Evolutionary conservation across 2,797 vertebrate species (phyloP).

Genomic region (Falco concolor): DNA sequence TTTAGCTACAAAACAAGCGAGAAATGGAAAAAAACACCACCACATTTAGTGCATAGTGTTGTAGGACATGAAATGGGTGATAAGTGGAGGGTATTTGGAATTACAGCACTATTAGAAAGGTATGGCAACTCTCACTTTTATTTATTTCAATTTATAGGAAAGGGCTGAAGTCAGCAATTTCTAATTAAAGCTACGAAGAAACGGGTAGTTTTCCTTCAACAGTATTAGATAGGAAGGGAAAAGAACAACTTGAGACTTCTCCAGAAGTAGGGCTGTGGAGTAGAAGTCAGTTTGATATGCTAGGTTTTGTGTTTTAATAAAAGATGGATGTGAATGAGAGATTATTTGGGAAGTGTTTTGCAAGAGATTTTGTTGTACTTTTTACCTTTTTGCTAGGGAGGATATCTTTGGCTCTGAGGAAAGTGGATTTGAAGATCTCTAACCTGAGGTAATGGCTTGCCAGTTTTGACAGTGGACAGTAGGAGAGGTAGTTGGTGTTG

Average conservation of each 20-base stretch:
- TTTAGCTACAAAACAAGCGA: not conserved
- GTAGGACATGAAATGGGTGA: not conserved
- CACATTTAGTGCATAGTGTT: not conserved
- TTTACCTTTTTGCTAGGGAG: not conserved
- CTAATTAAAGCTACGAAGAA: not conserved
- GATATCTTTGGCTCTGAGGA: not conserved
- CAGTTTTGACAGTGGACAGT: not conserved
- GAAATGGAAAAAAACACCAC: not conserved
- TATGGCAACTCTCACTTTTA: not conserved
- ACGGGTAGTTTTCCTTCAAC: not conserved
- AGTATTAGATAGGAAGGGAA: not conserved
- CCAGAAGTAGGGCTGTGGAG: not conserved
- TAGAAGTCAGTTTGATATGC: not conserved
- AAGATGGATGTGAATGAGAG: not conserved
- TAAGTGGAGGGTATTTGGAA: not conserved
- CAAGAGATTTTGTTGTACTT: not conserved
- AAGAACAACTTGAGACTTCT: not conserved
- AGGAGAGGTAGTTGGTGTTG: not conserved
- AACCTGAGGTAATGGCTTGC: not conserved
- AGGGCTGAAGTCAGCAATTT: not conserved
- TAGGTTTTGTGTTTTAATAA: not conserved
- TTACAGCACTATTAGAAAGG: not conserved
- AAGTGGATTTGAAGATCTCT: not conserved
- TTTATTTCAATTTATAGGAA: not conserved
- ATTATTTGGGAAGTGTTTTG: not conserved